Evolutionary conservation across 23 tunicate species (phyloP), one percentile per base, ranked within the genome.

Genomic region (Oikopleura dioica): DNA sequence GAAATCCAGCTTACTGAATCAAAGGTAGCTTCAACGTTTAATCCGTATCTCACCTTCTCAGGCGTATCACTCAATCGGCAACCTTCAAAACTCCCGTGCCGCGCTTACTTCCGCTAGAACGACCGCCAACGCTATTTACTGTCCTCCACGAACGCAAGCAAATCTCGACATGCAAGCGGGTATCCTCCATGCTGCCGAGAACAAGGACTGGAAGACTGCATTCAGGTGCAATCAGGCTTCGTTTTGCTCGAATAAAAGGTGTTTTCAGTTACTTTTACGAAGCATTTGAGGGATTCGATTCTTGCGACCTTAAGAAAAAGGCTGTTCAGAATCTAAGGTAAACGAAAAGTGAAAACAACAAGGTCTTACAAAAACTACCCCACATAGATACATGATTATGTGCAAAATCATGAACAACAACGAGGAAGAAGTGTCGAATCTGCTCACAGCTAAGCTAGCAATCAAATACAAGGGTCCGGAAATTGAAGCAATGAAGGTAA

Each of bases 121-220:
- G 35, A 94, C 95, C 4, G 99, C 99, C 31, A 94, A 94, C 76
- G 87, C 99, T 36, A 94, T 94, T 80, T 94, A 94, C 76, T 94
- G 99, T 38, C 99, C 99, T 1, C 99, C 99, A 1, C 87, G 87
- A 76, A 84, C 86, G 89, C 99, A 94, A 76, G 99, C 99, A 1
- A 82, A 95, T 32, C 81, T 94, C 35, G 99, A 94, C 36, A 80
- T 87, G 37, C 99, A 94, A 50, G 87, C 99, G 0, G 99, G 99
- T 1, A 94, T 94, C 55, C 59, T 94, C 35, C 95, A 94, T 68
- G 99, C 99, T 50, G 99, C 99, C 30, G 95, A 82, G 33, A 94
- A 94, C 38, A 86, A 86, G 38, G 99, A 94, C 75, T 94, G 99
- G 99, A 94, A 94, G 59, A 94, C 99, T 0, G 99, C 99, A 2